A percentile compares a stretch with the other conserved stretches of the same genome.
phyloP scores from a whole-genome alignment of 30 jellyfish, hydroid and myxozoan genomes.

The Clytia hemisphaerica region DNA sequence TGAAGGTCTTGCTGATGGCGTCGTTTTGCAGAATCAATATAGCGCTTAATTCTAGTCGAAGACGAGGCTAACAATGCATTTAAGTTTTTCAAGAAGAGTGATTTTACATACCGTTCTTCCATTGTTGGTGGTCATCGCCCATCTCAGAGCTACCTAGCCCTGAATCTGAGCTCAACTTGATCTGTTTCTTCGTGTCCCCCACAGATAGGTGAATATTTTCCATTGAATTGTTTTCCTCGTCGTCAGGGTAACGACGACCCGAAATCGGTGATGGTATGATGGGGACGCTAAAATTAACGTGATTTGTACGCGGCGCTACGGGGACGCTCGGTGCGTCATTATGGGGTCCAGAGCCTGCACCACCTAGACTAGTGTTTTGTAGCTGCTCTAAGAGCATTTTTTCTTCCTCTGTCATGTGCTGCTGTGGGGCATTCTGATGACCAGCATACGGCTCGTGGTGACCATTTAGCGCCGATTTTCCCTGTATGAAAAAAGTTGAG shows the following conservation, averaged over 20 bases:
- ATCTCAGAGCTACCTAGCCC: conserved; percentile 92
- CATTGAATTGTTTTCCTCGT: conserved; percentile 37
- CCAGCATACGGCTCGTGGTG: conserved; percentile 5
- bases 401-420: conserved; percentile 36
- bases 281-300: conserved; percentile 3
- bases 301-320: conserved; percentile 9
- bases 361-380: conserved; percentile 1
- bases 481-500: neutral
- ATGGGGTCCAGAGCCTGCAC: neutral
- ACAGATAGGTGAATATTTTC: conserved; percentile 35
- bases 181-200: conserved; percentile 42
- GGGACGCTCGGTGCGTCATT: conserved; percentile 20
- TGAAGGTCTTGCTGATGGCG: too few relatives aligned
- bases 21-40: neutral
- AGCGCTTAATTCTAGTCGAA: neutral
- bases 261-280: conserved; percentile 2
- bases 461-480: neutral
- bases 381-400: conserved; percentile 26
- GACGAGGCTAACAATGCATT: neutral
- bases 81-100: neutral
- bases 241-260: conserved; percentile 31
- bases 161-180: conserved; percentile 87
- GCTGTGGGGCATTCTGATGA: neutral
- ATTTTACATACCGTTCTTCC: conserved; percentile 73
- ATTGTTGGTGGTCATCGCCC: conserved; percentile 61